phyloP scores from a whole-genome alignment of 2,888 invertebrate genomes.

The Trisateles emortualis region DNA sequence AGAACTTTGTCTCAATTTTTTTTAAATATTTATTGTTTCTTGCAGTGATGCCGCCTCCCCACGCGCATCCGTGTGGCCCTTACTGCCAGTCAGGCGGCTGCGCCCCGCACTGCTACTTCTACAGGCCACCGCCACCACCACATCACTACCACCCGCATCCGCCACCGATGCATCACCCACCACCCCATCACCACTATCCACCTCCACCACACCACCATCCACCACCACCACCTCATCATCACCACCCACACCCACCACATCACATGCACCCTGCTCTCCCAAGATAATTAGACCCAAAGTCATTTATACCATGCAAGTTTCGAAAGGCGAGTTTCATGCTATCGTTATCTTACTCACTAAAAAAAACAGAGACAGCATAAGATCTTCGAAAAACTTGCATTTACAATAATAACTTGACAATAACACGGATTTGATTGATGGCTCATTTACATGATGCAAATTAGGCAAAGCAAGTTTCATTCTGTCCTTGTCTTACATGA shows the following conservation, averaged over 20 bases:
- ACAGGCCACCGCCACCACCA: slow-evolving; percentile 32
- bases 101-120: slow-evolving; percentile 65
- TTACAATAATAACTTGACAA: no score
- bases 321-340: background rate
- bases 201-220: slow-evolving; percentile 22
- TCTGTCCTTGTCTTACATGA: background rate
- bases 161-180: slow-evolving; percentile 40
- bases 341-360: background rate
- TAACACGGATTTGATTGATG: no score
- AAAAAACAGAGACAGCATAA: no score
- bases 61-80: slow-evolving; percentile 68
- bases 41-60: slow-evolving; percentile 72
- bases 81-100: slow-evolving; percentile 66
- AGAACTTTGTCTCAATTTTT: no score
- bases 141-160: slow-evolving; percentile 38
- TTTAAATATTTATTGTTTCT: slow-evolving; percentile 19
- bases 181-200: slow-evolving; percentile 20
- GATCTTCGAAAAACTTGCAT: no score
- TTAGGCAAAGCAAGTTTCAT: background rate
- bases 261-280: slow-evolving; percentile 27
- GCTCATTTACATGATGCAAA: no score
- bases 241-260: slow-evolving; percentile 24
- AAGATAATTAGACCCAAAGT: no score
- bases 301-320: no score
- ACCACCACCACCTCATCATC: slow-evolving; percentile 33